Evolutionary conservation across 2,113 vertebrate species (phyloP).

Genomic region (Entomyzon cyanotis): DNA sequence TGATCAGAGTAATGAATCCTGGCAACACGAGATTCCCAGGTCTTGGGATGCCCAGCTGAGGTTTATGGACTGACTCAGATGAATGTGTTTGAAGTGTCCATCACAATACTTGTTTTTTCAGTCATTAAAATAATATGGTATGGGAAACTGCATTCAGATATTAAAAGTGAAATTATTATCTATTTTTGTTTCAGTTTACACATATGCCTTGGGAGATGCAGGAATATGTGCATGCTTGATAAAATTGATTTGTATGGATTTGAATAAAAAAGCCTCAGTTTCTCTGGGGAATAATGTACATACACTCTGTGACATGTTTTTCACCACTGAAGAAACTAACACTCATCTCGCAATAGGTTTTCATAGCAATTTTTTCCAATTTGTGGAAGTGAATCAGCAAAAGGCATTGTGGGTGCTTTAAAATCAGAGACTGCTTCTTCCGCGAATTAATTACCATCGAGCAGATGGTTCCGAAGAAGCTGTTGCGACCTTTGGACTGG

Average conservation of each 20-base stretch:
- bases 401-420: not conserved
- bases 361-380: not conserved
- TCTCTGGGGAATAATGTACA: not conserved
- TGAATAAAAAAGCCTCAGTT: not conserved
- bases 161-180: not conserved
- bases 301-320: not conserved
- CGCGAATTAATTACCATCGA: not conserved
- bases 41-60: not conserved
- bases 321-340: not conserved
- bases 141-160: not conserved
- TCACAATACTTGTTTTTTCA: not conserved
- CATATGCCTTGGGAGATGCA: not conserved
- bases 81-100: not conserved
- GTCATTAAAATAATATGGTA: not conserved
- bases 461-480: not conserved
- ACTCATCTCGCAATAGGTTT: not conserved
- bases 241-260: not conserved
- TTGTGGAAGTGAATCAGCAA: not conserved
- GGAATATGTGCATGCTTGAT: not conserved
- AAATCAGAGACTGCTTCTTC: not conserved
- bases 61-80: not conserved
- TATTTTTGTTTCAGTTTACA: not conserved
- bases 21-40: not conserved
- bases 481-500: not conserved
- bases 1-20: not conserved